Evolutionary conservation across 2,797 vertebrate species (phyloP).

Genomic region (Masticophis lateralis): DNA sequence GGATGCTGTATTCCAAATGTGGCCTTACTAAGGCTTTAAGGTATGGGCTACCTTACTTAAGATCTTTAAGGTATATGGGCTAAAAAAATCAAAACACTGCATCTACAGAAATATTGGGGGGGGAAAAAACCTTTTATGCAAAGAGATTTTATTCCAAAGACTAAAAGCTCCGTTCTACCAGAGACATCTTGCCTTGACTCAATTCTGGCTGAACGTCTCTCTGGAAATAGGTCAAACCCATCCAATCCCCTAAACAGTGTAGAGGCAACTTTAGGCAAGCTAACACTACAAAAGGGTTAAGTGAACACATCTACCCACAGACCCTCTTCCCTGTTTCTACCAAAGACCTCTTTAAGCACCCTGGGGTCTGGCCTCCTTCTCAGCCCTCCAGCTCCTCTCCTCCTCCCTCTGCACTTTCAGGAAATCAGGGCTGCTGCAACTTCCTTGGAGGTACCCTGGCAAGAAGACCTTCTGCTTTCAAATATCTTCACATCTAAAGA

Average conservation of each 20-base stretch:
- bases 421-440: accelerated
- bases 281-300: constrained; percentile 63
- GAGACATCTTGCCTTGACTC: neutral
- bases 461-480: accelerated
- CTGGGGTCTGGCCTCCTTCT: constrained; percentile 35
- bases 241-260: accelerated
- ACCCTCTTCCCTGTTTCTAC: constrained; percentile 42
- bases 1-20: neutral
- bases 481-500: neutral
- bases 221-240: neutral
- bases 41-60: neutral
- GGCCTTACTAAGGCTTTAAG: neutral
- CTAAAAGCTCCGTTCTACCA: neutral
- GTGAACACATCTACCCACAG: constrained; percentile 1
- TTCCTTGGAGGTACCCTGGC: accelerated
- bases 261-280: accelerated
- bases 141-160: neutral
- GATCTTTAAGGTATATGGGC: neutral
- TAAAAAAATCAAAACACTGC: neutral
- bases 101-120: neutral
- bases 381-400: constrained; percentile 15
- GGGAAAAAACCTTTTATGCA: neutral
- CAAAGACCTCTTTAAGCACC: constrained; percentile 46
- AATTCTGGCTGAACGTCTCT: neutral
- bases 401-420: constrained; percentile 6